Evolutionary conservation across 35 echinoderm and acorn worm genomes (phyloP), one percentile per base, ranked within the genome.

Genomic region (Acanthaster planci): DNA sequence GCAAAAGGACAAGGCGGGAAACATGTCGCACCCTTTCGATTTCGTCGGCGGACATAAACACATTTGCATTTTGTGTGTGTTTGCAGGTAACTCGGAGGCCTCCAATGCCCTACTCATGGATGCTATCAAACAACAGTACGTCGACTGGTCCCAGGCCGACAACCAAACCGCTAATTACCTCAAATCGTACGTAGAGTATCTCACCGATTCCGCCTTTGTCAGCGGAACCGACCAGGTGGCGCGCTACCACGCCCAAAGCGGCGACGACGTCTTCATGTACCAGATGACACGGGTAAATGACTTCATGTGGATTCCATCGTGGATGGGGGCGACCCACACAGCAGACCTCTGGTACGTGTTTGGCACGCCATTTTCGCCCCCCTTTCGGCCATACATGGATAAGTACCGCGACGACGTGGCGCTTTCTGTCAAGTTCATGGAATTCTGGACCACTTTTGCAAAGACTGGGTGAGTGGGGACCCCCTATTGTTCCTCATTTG

Each of bases 401-500:
- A 10, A 72, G 29, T 26, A 14, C 23, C 64, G 4, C 2, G 82
- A 93, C 22, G 92, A 93, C 50, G 72, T 72, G 35, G 39, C 82
- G 12, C 29, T 93, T 8, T 89, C 86, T 1, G 82, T 93, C 19
- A 84, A 89, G 76, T 38, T 97, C 40, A 97, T 97, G 90, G 85
- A 77, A 60, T 89, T 82, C 40, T 97, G 94, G 94, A 86, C 90
- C 18, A 85, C 88, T 76, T 93, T 93, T 79, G 92, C 92, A 0
- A 89, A 85, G 60, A 89, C 79, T 55, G 92, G 92, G 92, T 93
- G 78, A 80, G 78, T 76, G 12, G 4, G 42, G 42, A n/a, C n/a
- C n/a, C n/a, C n/a, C n/a, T n/a, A n/a, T n/a, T n/a, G n/a, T n/a
- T n/a, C n/a, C n/a, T n/a, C n/a, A n/a, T n/a, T n/a, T n/a, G n/a